Evolutionary conservation across 2,113 vertebrate genomes (phyloP), one percentile per base, ranked within the genome.

Genomic region (Mionectes macconnelli): DNA sequence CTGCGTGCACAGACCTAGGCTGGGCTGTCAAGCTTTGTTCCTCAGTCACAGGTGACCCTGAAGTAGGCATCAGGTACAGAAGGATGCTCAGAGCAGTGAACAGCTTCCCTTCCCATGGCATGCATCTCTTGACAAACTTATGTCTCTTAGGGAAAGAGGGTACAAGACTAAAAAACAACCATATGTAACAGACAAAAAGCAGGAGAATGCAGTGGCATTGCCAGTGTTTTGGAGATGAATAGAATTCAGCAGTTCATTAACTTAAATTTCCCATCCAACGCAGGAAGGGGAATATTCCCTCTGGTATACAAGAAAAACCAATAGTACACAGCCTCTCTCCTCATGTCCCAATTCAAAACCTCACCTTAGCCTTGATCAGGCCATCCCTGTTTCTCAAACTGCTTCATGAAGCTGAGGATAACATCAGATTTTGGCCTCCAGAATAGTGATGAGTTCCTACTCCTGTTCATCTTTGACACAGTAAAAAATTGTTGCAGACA

Each of bases 351-450:
- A 44, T 22, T 11, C 47, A 78, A 75, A 89, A 37, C 18, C 19
- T 79, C 40, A 33, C 24, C 47, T 39, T 45, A 84, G 44, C 42
- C 0, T 1, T 37, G 57, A 39, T 64, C 4, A 24, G 59, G 25
- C 33, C 24, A 55, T 24, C 55, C 10, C 24, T 15, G 40, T 44
- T 64, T 79, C 49, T 75, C 67, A 88, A 70, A 12, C 40, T 55
- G 27, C 17, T 6, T 1, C 2, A 4, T 2, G 21, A 87, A 72
- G 59, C 84, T 45, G 20, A 80, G 44, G 37, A 30, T 22, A 47
- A 45, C 1, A 2, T 44, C 11, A 30, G 40, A 20, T 89, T 85
- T 90, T 89, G 57, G 24, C 24, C 5, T 7, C 21, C 0, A 0
- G 14, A 33, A 42, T 2, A 62, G 40, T 9, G 67, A 66, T 69